Base-by-base conservation (phyloP, 2,797 vertebrate genomes). In the Thalassophryne amazonica region DNA sequence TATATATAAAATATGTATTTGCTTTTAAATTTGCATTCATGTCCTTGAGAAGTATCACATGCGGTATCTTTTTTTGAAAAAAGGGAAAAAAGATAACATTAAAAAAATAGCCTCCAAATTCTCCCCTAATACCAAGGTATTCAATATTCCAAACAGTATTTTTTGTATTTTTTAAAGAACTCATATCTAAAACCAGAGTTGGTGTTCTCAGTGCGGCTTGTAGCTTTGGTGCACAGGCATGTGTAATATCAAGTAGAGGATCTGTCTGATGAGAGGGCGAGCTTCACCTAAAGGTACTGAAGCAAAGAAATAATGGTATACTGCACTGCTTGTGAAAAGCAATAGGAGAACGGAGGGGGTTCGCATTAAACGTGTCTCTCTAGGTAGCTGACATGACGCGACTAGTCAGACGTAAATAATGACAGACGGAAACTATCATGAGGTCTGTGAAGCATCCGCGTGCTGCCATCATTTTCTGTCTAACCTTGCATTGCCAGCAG, bases 401-500 rank as follows among this genome's bases (percentile, higher is more conserved):
- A 94, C 93, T 94, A 96, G 93, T 96, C 94, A 96, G 94, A 98
- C 87, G 94, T 97, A 97, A 98, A 98, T 98, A 97, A 97, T 95
- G 94, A 97, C 95, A 95, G 95, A 95, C 93, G 92, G 94, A 96
- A 95, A 95, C 94, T 93, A 98, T 97, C 95, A 98, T 97, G 95
- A 99, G 96, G 92, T 96, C 95, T 97, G 94, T 94, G 95, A 96
- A 96, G 95, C 96, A 92, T 97, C 94, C 92, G 91, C 88, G 75
- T 88, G 93, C 93, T 90, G 92, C 93, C 92, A 94, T 97, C 93
- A 95, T 95, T 96, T 94, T 94, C 91, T 91, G 90, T 91, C 93
- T 94, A 95, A 95, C 94, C 93, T 95, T 93, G 94, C 95, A 92
- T 93, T 92, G 93, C 94, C 88, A 92, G 91, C 91, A 90, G 91